phyloP scores from a whole-genome alignment of 2,888 invertebrate genomes.

The Drosophila pseudotalamancana region DNA sequence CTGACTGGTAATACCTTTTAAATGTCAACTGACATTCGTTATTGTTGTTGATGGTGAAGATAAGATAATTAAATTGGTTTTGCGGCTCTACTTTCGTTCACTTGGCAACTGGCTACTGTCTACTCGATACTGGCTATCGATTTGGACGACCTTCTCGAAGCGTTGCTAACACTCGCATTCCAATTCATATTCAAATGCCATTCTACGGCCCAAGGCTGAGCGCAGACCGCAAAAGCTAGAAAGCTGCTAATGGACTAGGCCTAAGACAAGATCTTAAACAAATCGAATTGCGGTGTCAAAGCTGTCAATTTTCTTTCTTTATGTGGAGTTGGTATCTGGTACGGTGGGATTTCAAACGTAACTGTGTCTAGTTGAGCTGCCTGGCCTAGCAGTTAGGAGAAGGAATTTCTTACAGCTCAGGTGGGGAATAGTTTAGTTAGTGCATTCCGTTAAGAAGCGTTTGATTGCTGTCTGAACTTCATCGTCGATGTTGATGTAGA shows the following conservation, averaged over 20 bases:
- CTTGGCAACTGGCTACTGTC: background rate
- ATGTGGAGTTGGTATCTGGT: no score
- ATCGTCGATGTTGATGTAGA: no score
- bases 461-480: no score
- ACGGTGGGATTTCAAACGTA: no score
- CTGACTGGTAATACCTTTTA: slow-evolving; percentile 9
- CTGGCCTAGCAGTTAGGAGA: no score
- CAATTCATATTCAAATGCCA: slow-evolving; percentile 35
- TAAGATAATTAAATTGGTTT: slow-evolving; percentile 62
- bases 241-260: background rate
- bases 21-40: slow-evolving; percentile 36
- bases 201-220: slow-evolving; percentile 38
- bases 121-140: slow-evolving; percentile 7
- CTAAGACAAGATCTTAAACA: background rate
- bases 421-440: no score
- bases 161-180: slow-evolving; percentile 36
- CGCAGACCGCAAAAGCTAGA: background rate
- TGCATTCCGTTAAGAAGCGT: no score
- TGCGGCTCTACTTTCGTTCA: slow-evolving; percentile 30
- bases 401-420: no score
- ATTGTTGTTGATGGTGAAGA: slow-evolving; percentile 20
- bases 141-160: slow-evolving; percentile 40
- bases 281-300: background rate
- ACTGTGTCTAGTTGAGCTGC: no score
- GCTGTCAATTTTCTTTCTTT: background rate